Conservation (phyloP, 2,113 vertebrate genomes). For the Ovibos moschatus region DNA sequence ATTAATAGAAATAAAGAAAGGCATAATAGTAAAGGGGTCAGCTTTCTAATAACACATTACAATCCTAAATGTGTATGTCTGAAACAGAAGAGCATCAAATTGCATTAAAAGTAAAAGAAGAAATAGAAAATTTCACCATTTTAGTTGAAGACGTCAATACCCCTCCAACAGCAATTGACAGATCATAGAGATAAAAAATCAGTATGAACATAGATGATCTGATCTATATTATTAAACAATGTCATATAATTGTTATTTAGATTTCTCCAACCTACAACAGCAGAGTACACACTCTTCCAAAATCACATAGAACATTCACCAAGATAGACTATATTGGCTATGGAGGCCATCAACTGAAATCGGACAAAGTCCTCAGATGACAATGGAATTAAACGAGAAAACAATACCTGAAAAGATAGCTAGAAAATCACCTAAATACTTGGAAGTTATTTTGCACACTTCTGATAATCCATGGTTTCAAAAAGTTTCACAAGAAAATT, state of each 20-base stretch:
- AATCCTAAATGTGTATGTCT: background rate
- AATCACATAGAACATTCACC: background rate
- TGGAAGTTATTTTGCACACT: background rate
- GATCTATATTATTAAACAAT: background rate
- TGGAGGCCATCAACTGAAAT: background rate
- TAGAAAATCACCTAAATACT: background rate
- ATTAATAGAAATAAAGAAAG: background rate
- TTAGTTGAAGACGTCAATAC: background rate
- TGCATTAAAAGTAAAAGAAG: background rate
- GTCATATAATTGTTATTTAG: background rate
- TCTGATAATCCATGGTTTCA: background rate
- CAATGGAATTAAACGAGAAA: background rate
- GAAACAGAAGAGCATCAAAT: background rate
- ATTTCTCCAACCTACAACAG: background rate
- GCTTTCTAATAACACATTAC: background rate
- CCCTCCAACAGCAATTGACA: background rate
- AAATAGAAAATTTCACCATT: background rate
- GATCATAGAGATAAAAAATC: background rate
- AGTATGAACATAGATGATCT: background rate
- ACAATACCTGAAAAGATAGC: background rate
- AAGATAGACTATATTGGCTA: background rate
- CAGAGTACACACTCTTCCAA: background rate
- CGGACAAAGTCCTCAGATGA: background rate
- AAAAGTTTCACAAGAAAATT: background rate
- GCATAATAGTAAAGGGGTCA: background rate